Conservation (phyloP, 2,113 vertebrate species). For the Tangachromis dhanisi region DNA sequence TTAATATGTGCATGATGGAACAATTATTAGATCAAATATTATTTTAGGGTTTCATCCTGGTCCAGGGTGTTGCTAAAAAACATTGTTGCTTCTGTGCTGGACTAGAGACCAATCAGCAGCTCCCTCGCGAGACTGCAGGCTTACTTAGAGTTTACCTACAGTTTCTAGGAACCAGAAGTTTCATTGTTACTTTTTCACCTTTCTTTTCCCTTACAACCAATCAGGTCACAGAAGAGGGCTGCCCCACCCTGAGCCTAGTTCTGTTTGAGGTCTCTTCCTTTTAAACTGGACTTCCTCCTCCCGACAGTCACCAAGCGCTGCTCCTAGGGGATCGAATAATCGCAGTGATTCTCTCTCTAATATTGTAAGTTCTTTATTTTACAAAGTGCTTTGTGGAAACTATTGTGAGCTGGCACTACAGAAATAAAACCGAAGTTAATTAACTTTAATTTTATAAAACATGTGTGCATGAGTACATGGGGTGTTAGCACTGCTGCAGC, state of each 20-base stretch:
- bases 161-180: neutral
- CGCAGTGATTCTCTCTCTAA: neutral
- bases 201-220: fast-evolving
- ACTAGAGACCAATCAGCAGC: neutral
- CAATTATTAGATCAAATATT: neutral
- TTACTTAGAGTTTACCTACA: neutral
- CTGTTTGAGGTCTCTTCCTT: neutral
- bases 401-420: neutral
- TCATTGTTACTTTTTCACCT: neutral
- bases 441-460: neutral
- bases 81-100: neutral
- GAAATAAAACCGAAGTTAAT: neutral
- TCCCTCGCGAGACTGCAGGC: neutral
- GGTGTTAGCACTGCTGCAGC: neutral
- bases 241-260: neutral
- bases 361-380: neutral
- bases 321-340: fast-evolving
- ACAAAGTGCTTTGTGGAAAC: neutral
- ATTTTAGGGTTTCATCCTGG: neutral
- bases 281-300: neutral
- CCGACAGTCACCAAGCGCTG: neutral
- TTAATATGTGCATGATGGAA: neutral
- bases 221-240: fast-evolving
- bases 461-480: neutral
- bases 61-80: neutral